Conservation (phyloP, 2,113 vertebrate species). For the Sylvietta virens region DNA sequence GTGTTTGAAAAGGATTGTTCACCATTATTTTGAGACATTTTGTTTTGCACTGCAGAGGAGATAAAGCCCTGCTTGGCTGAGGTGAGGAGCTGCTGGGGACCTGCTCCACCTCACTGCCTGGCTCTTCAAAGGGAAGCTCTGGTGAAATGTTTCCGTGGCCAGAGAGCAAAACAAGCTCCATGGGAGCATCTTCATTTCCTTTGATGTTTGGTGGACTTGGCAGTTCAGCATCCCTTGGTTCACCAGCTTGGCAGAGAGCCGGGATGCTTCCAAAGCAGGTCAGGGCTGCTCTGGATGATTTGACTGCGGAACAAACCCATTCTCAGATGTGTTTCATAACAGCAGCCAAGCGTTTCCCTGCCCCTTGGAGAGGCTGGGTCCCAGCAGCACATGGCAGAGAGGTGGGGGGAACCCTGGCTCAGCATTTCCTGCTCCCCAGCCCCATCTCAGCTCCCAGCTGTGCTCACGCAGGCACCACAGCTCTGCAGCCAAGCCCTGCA, state of each 20-base stretch:
- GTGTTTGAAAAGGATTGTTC: constrained; percentile 9
- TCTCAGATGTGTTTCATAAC: constrained; percentile 31
- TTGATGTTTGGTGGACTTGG: constrained; percentile 45
- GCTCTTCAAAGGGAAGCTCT: constrained; percentile 17
- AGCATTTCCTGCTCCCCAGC: constrained; percentile 24
- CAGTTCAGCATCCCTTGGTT: constrained; percentile 17
- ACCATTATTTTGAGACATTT: background rate
- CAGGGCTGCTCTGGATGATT: constrained; percentile 15
- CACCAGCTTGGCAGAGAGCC: constrained; percentile 20
- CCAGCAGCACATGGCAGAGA: fast-evolving
- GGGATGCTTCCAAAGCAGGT: constrained; percentile 31
- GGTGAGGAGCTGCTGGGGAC: background rate
- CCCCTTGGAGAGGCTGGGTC: background rate
- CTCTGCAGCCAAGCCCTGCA: constrained; percentile 11
- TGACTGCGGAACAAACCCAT: constrained; percentile 30
- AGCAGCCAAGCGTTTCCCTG: background rate
- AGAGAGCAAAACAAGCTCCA: constrained; percentile 4
- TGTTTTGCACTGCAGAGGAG: background rate
- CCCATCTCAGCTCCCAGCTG: background rate
- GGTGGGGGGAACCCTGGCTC: constrained; percentile 14
- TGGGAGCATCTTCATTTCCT: constrained; percentile 37
- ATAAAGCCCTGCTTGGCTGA: background rate
- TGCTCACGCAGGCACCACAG: background rate
- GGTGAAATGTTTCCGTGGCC: constrained; percentile 9
- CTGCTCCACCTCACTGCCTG: background rate